Evolutionary conservation across 2,113 vertebrate genomes (phyloP), one percentile per base, ranked within the genome.

Genomic region (Albula glossodonta): DNA sequence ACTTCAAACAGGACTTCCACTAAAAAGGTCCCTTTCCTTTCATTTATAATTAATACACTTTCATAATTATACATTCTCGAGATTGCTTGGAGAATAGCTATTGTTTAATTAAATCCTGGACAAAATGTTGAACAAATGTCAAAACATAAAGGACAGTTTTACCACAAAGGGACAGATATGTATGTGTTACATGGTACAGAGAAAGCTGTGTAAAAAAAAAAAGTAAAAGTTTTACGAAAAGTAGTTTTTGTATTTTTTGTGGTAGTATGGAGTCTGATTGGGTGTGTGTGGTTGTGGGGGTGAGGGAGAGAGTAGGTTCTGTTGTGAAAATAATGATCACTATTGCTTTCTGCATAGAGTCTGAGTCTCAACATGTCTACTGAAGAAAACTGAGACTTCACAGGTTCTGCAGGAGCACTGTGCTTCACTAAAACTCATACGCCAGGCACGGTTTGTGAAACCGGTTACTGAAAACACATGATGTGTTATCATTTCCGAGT

Each of bases 231-330:
- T 41, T 41, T 41, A 41, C 31, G 0, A 41, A 41, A 41, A 41
- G 31, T 66, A 8, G 60, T 19, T 66, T 66, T 19, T 66, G 17
- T 22, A 66, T 19, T 66, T 66, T 66, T 13, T 52, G 48, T 13
- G 25, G 48, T 41, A 52, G 74, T 48, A 83, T 49, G 31, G 50
- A 78, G 51, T 49, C 53, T 57, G 51, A 84, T 49, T 51, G 84
- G 84, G 79, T 81, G 80, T 77, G 66, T 81, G 50, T 57, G 13
- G 13, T 48, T 74, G 22, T 31, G 51, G 89, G 88, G 90, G 88
- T 89, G 78, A 22, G 15, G 80, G 81, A 50, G 70, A 10, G 41
- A 13, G 50, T 51, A 78, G 12, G 57, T 17, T 82, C 78, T 52
- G 50, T 25, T 19, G 60, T 66, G 60, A 66, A 66, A 66, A 66